Base-by-base conservation (phyloP, 2,888 invertebrate genomes). In the Monochamus alternatus region DNA sequence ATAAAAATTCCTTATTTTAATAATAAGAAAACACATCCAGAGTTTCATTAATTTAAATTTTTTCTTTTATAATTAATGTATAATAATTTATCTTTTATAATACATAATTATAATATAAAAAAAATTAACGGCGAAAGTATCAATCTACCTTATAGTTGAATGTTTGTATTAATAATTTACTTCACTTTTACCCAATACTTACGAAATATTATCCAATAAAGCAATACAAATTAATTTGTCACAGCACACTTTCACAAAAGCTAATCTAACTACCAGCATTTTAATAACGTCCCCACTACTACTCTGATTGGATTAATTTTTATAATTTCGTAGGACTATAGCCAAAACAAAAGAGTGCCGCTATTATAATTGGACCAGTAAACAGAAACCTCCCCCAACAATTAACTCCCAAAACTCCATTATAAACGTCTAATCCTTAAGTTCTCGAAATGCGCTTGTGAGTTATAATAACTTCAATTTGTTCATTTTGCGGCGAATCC, bases 221-320 rank as follows among this genome's bases (percentile, higher is more conserved):
- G 52, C 51, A 67, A 22, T 5, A 43, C 30, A 67, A 67, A 67
- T 43, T 32, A 67, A 67, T 67, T 67, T 32, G 51, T 55, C 14
- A 52, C 14, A 58, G 52, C 38, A 67, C 67, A 67, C 67, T 67
- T 67, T 67, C 67, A 52, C 52, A 67, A 67, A 67, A 55, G 9
- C 55, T 12, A 32, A 10, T 58, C 14, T n/a, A 55, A 55, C 5
- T 12, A 12, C 10, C n/a, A n/a, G 55, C 9, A 12, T 55, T 55
- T 55, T 55, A 55, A 12, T 55, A 55, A n/a, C 55, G 14, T 3
- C 22, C 12, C 14, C 10, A 22, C 55, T 55, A 4, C n/a, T 55
- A 4, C n/a, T 1, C n/a, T 5, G 14, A 4, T 14, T 2, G 22
- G 3, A 55, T 55, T 14, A 1, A 55, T 55, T 55, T 55, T 22